These are phyloP conservation scores for Anoplophora glabripennis DNA, from an alignment of 1,140 invertebrate species.

Conservation along the genomic window DNA sequence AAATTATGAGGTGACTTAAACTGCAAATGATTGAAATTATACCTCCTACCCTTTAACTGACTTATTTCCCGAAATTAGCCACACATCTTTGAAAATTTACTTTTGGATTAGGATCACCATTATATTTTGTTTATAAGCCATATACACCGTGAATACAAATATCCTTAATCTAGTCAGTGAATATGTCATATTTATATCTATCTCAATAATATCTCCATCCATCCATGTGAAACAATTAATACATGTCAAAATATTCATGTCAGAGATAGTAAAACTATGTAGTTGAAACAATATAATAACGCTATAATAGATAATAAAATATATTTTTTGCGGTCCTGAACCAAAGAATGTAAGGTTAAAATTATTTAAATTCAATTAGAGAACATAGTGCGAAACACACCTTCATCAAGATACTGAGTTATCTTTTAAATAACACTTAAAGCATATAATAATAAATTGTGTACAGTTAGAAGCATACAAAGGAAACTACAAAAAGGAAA, in stretches of 20 bases:
- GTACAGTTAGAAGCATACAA: conserved; percentile 26
- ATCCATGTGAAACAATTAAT: background rate
- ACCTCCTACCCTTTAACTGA: too few relatives aligned
- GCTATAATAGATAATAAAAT: conserved; percentile 3
- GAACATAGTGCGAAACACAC: conserved; percentile 4
- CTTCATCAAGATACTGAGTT: conserved; percentile 13
- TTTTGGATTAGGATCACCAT: too few relatives aligned
- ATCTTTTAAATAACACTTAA: conserved; percentile 19
- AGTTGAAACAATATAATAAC: conserved; percentile 3
- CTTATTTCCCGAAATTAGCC: too few relatives aligned
- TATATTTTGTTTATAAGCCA: too few relatives aligned
- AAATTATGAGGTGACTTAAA: too few relatives aligned
- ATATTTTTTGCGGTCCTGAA: background rate
- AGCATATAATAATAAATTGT: conserved; percentile 23
- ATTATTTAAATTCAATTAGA: conserved; percentile 12
- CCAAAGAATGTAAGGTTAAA: conserved; percentile 2
- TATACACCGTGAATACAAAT: too few relatives aligned
- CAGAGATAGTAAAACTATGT: conserved; percentile 2
- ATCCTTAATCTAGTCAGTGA: too few relatives aligned
- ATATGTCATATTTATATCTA: too few relatives aligned
- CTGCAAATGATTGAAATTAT: too few relatives aligned
- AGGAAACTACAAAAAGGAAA: conserved; percentile 22
- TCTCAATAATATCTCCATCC: too few relatives aligned
- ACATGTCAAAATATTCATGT: conserved; percentile 5
- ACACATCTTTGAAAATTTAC: too few relatives aligned